phyloP scores from a whole-genome alignment of 2,797 vertebrate species.

The Bryconaethiops microstoma region DNA sequence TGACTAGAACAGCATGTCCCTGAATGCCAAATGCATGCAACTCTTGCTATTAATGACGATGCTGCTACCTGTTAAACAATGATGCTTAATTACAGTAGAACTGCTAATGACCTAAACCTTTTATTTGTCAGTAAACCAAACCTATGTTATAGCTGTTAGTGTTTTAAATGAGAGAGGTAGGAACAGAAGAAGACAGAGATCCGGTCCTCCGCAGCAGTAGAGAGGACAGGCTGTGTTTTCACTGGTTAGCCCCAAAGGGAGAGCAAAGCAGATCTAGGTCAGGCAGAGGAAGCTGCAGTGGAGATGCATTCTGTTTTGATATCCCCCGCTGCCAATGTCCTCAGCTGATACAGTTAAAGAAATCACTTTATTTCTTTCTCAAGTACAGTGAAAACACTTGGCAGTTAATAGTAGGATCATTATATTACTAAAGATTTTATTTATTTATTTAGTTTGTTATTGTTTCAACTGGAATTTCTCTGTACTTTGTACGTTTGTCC shows the following conservation, averaged over 20 bases:
- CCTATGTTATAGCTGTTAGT: not conserved
- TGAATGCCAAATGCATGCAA: constrained; percentile 75
- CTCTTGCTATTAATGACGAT: constrained; percentile 51
- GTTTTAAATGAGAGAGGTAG: not conserved
- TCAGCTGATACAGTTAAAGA: not conserved
- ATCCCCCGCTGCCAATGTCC: constrained; percentile 9
- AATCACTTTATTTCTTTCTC: not conserved
- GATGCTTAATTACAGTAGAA: constrained; percentile 19
- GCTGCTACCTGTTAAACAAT: constrained; percentile 59
- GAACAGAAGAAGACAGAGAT: constrained; percentile 1
- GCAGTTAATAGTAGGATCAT: not conserved
- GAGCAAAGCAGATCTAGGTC: constrained; percentile 47
- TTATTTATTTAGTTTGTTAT: not conserved
- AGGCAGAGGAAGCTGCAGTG: constrained; percentile 26
- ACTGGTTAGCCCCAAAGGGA: constrained; percentile 31
- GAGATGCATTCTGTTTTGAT: constrained; percentile 35
- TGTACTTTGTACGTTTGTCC: not conserved
- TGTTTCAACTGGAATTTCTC: not conserved
- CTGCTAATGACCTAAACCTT: constrained; percentile 39
- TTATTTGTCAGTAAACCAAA: constrained; percentile 16
- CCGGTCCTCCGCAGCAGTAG: constrained; percentile 13
- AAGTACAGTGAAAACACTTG: not conserved
- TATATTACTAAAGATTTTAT: not conserved
- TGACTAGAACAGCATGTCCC: constrained; percentile 76
- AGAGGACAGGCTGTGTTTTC: constrained; percentile 32